A percentile compares a stretch with the other conserved stretches of the same genome.
phyloP scores from a whole-genome alignment of 2,797 vertebrate species.

The Rhinoraja longicauda region DNA sequence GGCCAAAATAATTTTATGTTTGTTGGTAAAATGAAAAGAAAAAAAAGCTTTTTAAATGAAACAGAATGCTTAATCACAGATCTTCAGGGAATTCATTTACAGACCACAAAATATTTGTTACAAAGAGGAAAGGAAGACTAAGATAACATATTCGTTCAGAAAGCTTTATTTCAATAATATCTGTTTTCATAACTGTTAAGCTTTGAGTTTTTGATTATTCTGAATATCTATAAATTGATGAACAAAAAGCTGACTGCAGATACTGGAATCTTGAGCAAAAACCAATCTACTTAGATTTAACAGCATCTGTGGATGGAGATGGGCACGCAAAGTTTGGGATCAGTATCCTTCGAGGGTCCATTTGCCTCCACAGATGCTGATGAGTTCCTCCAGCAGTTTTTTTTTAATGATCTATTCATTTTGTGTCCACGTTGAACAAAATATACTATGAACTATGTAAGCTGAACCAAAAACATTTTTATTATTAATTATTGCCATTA shows the following conservation, averaged over 20 bases:
- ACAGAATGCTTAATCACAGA: background rate
- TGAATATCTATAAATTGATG: background rate
- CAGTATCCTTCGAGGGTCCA: too few species aligned
- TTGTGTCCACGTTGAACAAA: background rate
- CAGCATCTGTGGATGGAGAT: too few species aligned
- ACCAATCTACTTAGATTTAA: too few species aligned
- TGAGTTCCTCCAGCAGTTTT: too few species aligned
- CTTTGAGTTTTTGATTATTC: background rate
- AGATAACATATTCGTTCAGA: background rate
- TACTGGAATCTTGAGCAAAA: too few species aligned
- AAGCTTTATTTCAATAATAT: background rate
- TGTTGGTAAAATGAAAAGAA: background rate
- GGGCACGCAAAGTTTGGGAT: too few species aligned
- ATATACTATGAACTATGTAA: background rate
- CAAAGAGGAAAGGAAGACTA: background rate
- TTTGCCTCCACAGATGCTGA: too few species aligned
- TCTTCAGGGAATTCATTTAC: background rate
- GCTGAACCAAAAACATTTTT: background rate
- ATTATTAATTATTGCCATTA: background rate
- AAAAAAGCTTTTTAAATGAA: background rate
- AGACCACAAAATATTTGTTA: background rate
- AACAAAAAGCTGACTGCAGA: background rate
- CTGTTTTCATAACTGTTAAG: background rate
- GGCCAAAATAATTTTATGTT: background rate
- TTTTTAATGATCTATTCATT: too few species aligned